Evolutionary conservation across 2,888 invertebrate genomes (phyloP).

Genomic region (Limnephilus marmoratus): DNA sequence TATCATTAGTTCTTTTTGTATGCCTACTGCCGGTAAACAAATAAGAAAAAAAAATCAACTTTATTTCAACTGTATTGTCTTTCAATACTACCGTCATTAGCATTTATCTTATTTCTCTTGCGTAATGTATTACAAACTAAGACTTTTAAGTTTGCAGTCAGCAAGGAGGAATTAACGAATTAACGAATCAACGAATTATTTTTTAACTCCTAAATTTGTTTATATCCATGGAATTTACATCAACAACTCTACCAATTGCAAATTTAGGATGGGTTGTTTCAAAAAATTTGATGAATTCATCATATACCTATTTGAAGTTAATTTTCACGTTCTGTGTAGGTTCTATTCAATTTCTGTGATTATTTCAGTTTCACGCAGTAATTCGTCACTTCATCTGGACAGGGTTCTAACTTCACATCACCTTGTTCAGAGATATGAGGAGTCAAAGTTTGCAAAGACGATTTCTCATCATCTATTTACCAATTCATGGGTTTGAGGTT

Average conservation of each 20-base stretch:
- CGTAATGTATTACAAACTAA: neutral
- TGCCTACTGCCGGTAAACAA: neutral
- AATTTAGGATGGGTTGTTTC: neutral
- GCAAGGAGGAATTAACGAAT: too few relatives aligned
- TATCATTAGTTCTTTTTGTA: neutral
- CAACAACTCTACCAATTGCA: neutral
- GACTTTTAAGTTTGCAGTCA: neutral
- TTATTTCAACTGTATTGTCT: neutral
- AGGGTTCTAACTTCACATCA: too few relatives aligned
- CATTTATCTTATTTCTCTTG: neutral
- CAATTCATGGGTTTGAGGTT: too few relatives aligned
- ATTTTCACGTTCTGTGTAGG: too few relatives aligned
- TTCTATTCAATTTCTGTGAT: too few relatives aligned
- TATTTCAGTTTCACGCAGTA: too few relatives aligned
- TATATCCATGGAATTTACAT: neutral
- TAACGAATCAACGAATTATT: neutral
- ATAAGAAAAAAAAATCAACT: neutral
- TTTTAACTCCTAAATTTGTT: neutral
- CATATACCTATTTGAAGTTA: too few relatives aligned
- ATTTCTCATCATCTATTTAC: too few relatives aligned
- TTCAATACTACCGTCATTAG: neutral
- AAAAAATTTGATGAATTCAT: too few relatives aligned
- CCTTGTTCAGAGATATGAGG: too few relatives aligned
- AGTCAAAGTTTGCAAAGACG: too few relatives aligned
- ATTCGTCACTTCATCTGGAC: too few relatives aligned